Conservation (phyloP, 2,888 invertebrate species). For the Sesia apiformis region DNA sequence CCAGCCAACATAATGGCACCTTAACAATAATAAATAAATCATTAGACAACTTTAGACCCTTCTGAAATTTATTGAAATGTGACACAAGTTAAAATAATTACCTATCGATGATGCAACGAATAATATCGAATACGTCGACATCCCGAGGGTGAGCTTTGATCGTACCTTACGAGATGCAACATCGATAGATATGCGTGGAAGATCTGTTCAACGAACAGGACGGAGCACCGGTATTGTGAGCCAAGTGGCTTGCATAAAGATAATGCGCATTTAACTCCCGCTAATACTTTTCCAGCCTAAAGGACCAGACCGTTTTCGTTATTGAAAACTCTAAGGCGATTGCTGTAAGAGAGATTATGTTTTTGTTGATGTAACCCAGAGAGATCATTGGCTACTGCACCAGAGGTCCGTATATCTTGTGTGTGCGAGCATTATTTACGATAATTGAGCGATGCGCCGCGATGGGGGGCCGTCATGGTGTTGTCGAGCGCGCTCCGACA, state of each 20-base stretch:
- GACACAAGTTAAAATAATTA: background rate
- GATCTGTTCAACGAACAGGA: slow-evolving; percentile 57
- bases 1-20: too few species aligned
- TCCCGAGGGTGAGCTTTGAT: slow-evolving; percentile 33
- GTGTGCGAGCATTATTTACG: slow-evolving; percentile 74
- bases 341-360: slow-evolving; percentile 33
- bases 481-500: slow-evolving; percentile 69
- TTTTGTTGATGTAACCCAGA: slow-evolving; percentile 26
- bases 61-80: too few species aligned
- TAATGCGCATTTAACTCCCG: slow-evolving; percentile 65
- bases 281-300: slow-evolving; percentile 45
- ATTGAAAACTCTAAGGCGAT: slow-evolving; percentile 29
- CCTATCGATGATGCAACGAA: background rate
- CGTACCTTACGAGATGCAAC: slow-evolving; percentile 52
- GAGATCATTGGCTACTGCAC: slow-evolving; percentile 62
- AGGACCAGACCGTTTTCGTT: slow-evolving; percentile 19
- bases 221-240: slow-evolving; percentile 62
- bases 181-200: slow-evolving; percentile 62
- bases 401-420: slow-evolving; percentile 69
- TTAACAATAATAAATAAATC: too few species aligned
- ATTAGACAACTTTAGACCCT: too few species aligned
- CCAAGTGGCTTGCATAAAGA: slow-evolving; percentile 73
- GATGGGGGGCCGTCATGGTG: slow-evolving; percentile 73
- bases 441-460: slow-evolving; percentile 75
- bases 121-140: slow-evolving; percentile 27